Conservation (phyloP, 2,888 invertebrate species). For the Cyaniris semiargus region DNA sequence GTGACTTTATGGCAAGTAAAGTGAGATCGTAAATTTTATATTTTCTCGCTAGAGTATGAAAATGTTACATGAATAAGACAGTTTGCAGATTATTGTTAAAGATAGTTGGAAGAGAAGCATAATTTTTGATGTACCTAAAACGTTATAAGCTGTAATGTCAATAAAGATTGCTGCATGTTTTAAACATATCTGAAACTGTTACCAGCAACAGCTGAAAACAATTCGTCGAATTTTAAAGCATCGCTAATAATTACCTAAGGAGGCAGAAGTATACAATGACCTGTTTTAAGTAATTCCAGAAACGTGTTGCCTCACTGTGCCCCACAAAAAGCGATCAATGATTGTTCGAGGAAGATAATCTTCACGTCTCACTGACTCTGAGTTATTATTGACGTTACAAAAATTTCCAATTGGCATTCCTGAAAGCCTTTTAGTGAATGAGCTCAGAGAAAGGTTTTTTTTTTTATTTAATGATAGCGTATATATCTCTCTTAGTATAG, state of each 20-base stretch:
- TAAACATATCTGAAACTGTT: no score
- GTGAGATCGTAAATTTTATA: slow-evolving; percentile 23
- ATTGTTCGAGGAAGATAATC: slow-evolving; percentile 47
- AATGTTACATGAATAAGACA: neutral
- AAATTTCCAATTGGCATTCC: slow-evolving; percentile 35
- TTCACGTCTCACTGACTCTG: slow-evolving; percentile 43
- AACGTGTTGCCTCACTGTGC: neutral
- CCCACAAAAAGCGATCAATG: slow-evolving; percentile 45
- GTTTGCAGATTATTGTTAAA: no score
- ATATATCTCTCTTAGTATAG: no score
- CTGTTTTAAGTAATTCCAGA: neutral
- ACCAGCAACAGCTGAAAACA: no score
- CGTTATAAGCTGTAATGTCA: no score
- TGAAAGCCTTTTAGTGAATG: slow-evolving; percentile 38
- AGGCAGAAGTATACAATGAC: no score
- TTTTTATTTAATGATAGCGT: neutral
- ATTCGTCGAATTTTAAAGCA: no score
- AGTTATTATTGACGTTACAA: slow-evolving; percentile 40
- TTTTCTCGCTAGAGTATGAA: neutral
- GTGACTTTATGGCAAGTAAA: slow-evolving; percentile 25
- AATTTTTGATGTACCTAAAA: no score
- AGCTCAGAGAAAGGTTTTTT: slow-evolving; percentile 8
- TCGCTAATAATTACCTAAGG: no score
- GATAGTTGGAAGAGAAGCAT: no score
- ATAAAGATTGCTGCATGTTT: no score